Base-by-base conservation (phyloP, 2,888 invertebrate species). In the Parnassius glacialis region DNA sequence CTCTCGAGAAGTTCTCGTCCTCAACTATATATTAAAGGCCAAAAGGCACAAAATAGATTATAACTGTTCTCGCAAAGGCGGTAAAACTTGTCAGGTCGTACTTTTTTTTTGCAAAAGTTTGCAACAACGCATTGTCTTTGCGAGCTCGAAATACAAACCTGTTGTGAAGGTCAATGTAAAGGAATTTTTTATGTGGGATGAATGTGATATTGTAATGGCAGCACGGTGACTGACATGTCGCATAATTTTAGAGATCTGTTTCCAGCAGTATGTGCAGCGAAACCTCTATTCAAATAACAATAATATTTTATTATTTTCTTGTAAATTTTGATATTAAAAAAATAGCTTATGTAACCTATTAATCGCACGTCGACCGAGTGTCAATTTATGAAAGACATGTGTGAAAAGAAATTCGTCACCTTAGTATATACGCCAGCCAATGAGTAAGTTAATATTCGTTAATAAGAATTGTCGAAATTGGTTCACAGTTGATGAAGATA, bases 151-250 rank as follows among this genome's bases (percentile, higher is more conserved):
- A 65, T 68, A 64, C 52, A 64, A 69, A 68, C 69, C 71, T 66
- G 72, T 71, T 59, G 57, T 68, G 41, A 79, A 80, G 80, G 81
- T 77, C 79, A 75, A 71, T 75, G 74, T 65, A 68, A 74, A 70
- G 72, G 61, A 74, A 74, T 75, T 74, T 66, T 62, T 65, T 25
- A 70, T 70, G 75, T 78, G 70, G 76, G 75, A 65, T 54, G 70
- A 66, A 64, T 69, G 70, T 73, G 66, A 64, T 34, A 61, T 54
- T 41, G 52, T 58, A 66, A 68, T 66, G 63, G 65, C 62, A 52
- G 58, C 52, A 64, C 59, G 16, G 58, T 61, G 52, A 52, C 62
- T 58, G 57, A 63, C 64, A 58, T 63, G 65, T 62, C 48, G 57
- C 57, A 52, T 52, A 10, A 44, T 47, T 52, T 54, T 54, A 10